Percentiles rank a stretch among this genome's conserved stretches.
phyloP scores from a whole-genome alignment of 2,797 vertebrate genomes.

The Malurus splendens region DNA sequence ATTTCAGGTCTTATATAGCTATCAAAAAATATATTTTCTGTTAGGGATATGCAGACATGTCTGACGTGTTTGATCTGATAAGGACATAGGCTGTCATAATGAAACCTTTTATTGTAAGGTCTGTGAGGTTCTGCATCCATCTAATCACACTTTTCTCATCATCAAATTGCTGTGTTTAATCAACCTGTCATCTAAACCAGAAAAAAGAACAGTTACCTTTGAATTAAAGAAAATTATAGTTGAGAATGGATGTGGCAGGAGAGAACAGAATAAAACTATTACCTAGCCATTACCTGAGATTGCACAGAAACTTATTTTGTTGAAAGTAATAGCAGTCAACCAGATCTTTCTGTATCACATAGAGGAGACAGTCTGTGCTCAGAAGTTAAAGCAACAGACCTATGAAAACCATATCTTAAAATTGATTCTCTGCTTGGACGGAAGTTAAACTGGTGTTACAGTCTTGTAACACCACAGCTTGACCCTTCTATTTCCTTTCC shows the following conservation, averaged over 20 bases:
- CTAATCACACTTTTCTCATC: background rate
- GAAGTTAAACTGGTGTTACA: background rate
- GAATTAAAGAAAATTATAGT: constrained; percentile 2
- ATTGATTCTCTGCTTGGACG: background rate
- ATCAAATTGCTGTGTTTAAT: background rate
- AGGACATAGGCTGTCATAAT: background rate
- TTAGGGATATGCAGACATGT: background rate
- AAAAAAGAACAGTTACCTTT: background rate
- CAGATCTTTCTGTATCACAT: background rate
- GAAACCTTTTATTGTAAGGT: background rate
- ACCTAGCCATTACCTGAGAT: background rate
- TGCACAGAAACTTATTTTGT: background rate
- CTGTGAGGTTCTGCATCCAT: background rate
- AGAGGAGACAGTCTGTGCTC: background rate
- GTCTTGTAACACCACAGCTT: background rate
- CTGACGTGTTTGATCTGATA: background rate
- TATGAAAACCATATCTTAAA: background rate
- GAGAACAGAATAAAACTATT: background rate
- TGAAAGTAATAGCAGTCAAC: background rate
- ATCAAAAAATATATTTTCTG: background rate
- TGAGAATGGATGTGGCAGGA: background rate
- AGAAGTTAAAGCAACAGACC: background rate
- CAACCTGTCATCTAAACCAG: background rate
- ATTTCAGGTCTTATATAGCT: background rate
- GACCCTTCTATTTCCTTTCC: background rate